Conservation (phyloP, 1,140 invertebrate species). For the Marisa cornuarietis region DNA sequence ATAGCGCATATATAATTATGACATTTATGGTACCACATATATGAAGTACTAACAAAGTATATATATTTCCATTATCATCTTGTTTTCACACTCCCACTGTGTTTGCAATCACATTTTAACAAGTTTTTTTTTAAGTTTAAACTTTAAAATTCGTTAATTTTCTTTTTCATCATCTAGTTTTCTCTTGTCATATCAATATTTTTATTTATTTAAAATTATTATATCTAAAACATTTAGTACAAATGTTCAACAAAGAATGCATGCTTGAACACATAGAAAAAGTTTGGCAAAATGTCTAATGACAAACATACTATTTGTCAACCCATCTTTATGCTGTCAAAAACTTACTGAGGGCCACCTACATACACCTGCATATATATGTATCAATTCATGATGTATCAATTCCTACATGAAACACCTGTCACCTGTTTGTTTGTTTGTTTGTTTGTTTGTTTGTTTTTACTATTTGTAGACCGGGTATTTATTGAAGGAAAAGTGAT, state of each 20-base stretch:
- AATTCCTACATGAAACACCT: not conserved
- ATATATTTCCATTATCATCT: too few relatives aligned
- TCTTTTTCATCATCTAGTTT: not conserved
- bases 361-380: not conserved
- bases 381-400: not conserved
- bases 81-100: too few relatives aligned
- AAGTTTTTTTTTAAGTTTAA: too few relatives aligned
- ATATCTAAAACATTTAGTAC: too few relatives aligned
- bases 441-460: not conserved
- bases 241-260: too few relatives aligned
- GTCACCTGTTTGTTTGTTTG: not conserved
- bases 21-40: too few relatives aligned
- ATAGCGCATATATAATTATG: too few relatives aligned
- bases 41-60: too few relatives aligned
- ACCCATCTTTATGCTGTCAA: not conserved
- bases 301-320: not conserved
- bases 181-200: not conserved
- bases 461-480: slow-evolving; percentile 76
- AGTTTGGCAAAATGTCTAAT: not conserved
- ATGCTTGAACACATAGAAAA: not conserved
- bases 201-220: not conserved
- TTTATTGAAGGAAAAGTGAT: slow-evolving; percentile 92
- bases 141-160: not conserved
- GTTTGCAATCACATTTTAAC: too few relatives aligned
- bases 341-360: too few relatives aligned